Evolutionary conservation across 2,888 invertebrate genomes (phyloP), one percentile per base, ranked within the genome.

Genomic region (Ecliptopera silaceata): DNA sequence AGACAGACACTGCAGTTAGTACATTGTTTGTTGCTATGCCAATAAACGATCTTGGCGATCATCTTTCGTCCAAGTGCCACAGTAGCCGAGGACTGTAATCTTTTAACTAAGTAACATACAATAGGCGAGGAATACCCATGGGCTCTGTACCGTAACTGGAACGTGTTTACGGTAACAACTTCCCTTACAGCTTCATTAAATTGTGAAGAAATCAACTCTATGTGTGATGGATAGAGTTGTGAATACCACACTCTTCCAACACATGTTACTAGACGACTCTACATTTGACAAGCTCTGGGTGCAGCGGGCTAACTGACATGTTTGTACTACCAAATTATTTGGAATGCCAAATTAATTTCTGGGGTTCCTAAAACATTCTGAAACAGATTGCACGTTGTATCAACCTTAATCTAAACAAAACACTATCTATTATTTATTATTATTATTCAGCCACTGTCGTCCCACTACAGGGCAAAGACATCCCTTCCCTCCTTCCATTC

Each of bases 81-180:
- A 13, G 15, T 15, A 38, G 47, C 5, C 38, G 38, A 13, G 12
- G 17, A 39, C 47, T 53, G 53, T 53, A 46, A 20, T 45, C 38
- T 42, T 20, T 38, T 13, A 34, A 13, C 45, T 46, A 31, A 50
- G 55, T 49, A 54, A 57, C 60, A 64, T 67, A 75, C 77, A 76
- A 76, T 76, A 65, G 72, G 54, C 66, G 68, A 70, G 71, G 71
- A 72, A 69, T 69, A 73, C 71, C 71, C 64, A 66, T 66, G 61
- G 62, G 36, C 74, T 71, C 57, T 64, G 72, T 74, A 77, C 71
- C 80, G 79, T 79, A 75, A 80, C 77, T 65, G 74, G 66, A 65
- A 65, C 71, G 65, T 69, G 72, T 64, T 66, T 70, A 64, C 64
- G 59, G 64, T 77, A 79, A 81, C 70, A 44, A 77, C 81, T 80